Percentiles rank a stretch among this genome's conserved stretches.
Evolutionary conservation across 2,113 vertebrate species (phyloP).

Genomic region (Reinhardtius hippoglossoides): DNA sequence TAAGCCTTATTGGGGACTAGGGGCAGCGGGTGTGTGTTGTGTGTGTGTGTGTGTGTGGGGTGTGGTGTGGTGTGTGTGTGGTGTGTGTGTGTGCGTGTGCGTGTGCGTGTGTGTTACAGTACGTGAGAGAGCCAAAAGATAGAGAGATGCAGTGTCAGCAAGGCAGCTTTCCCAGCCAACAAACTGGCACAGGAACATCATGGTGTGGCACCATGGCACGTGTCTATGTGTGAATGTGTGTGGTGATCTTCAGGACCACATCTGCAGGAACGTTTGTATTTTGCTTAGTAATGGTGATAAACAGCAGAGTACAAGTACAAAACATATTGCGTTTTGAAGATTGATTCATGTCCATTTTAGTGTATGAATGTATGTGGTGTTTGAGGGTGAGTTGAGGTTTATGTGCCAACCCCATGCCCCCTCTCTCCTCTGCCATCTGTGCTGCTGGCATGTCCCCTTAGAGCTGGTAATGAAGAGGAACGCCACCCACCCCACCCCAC

Average conservation of each 20-base stretch:
- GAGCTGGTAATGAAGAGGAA: slow-evolving; percentile 69
- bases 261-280: background rate
- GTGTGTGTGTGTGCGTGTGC: no score
- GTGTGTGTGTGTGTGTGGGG: background rate
- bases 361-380: slow-evolving; percentile 1
- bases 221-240: slow-evolving; percentile 5
- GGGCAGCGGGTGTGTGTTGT: no score
- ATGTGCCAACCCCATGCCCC: slow-evolving; percentile 50
- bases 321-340: slow-evolving; percentile 34
- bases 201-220: background rate
- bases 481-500: background rate
- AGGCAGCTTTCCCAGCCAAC: slow-evolving; percentile 11
- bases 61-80: background rate
- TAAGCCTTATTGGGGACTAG: no score
- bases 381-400: slow-evolving; percentile 40
- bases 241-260: background rate
- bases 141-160: slow-evolving; percentile 55
- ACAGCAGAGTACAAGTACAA: background rate
- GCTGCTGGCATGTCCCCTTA: slow-evolving; percentile 69
- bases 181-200: slow-evolving; percentile 5
- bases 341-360: slow-evolving; percentile 1
- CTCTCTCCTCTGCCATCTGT: slow-evolving; percentile 70
- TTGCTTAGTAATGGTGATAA: background rate
- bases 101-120: background rate
- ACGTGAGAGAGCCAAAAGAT: slow-evolving; percentile 4